Evolutionary conservation across 2,797 vertebrate species (phyloP), one percentile per base, ranked within the genome.

Genomic region (Artibeus lituratus): DNA sequence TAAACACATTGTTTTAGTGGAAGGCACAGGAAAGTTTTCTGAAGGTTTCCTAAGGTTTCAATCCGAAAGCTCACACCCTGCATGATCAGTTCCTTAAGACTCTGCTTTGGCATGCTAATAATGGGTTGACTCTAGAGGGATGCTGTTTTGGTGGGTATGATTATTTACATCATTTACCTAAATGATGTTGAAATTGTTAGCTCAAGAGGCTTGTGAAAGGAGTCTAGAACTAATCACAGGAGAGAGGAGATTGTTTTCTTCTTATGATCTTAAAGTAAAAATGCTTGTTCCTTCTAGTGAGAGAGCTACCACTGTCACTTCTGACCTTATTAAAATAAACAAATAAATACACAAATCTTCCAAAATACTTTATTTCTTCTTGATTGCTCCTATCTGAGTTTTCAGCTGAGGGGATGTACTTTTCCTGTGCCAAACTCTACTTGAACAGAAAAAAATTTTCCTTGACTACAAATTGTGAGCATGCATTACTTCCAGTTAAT

Each of bases 401-500:
- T 82, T 81, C 22, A 86, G 15, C 26, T 32, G 62, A 88, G 16
- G 29, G 21, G 82, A 5, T 93, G 7, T 90, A 53, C 55, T 81
- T 97, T 82, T 92, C 70, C 37, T 93, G 7, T 87, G 72, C 42
- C 92, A 96, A 97, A 87, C 65, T 91, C 7, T 69, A 95, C 91
- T 94, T 84, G 9, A 92, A 93, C 74, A 82, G 12, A 0, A 35
- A 96, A 86, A 86, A 49, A 96, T 95, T 77, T 96, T 95, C 90
- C 84, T 94, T 97, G 87, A 97, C 95, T 96, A 67, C 90, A 97
- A 97, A 96, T 95, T 93, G 10, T 0, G 1, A 96, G 57, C 0
- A 0, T 94, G 18, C 86, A 15, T 92, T 97, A 81, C 47, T 96
- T 98, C 21, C 78, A 95, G 83, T 93, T 96, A 94, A 47, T 97